Evolutionary conservation across 2,113 vertebrate species (phyloP).

Genomic region (Silurus meridionalis): DNA sequence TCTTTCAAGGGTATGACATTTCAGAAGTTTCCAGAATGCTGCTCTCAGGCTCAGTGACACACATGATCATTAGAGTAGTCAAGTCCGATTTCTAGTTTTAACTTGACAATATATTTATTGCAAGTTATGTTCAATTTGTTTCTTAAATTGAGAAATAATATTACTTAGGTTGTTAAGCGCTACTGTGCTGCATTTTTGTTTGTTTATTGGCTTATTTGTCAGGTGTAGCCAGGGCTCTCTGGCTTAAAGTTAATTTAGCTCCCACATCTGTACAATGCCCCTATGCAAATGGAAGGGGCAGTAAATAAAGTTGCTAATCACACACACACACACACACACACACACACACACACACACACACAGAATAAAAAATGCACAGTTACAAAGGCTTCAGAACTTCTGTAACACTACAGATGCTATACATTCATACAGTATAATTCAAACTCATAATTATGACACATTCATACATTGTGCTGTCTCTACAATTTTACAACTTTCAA

Average conservation of each 20-base stretch:
- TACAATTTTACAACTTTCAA: too few relatives aligned
- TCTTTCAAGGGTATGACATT: slow-evolving; percentile 3
- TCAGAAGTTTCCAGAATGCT: slow-evolving; percentile 28
- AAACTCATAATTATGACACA: background rate
- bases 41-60: background rate
- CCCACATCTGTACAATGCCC: background rate
- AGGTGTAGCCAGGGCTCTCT: background rate
- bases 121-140: background rate
- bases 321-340: too few relatives aligned
- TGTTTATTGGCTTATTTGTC: background rate
- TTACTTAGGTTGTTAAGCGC: background rate
- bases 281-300: too few relatives aligned
- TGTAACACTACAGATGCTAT: background rate
- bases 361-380: too few relatives aligned
- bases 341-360: too few relatives aligned
- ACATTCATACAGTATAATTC: too few relatives aligned
- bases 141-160: background rate
- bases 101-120: background rate
- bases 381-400: too few relatives aligned
- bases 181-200: background rate
- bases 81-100: background rate
- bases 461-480: background rate
- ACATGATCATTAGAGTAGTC: background rate
- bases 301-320: too few relatives aligned
- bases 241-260: background rate